Evolutionary conservation across 2,888 invertebrate genomes (phyloP), one percentile per base, ranked within the genome.

Genomic region (Eupithecia centaureata): DNA sequence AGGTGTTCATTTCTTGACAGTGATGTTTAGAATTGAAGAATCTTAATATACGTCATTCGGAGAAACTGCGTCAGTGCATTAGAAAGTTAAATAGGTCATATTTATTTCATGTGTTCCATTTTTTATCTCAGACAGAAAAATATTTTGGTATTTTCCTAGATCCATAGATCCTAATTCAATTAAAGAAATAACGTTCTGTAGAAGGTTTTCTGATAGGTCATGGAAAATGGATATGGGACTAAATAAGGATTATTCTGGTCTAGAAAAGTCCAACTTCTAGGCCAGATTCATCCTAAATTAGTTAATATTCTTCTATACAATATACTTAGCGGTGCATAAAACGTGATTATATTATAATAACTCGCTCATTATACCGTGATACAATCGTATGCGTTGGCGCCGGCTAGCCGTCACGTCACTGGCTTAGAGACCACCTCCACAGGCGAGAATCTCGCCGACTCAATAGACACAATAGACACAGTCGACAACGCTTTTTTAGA

Each of bases 31-130:
- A 68, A 66, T 63, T 38, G 30, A 47, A 47, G 12, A 56, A 28
- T 28, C 28, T 30, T 4, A 30, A 56, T 56, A 8, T 38, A 62
- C 66, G 32, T 35, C 47, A 47, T 18, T 47, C 12, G 3, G 22
- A 22, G 18, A 42, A 42, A 57, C 57, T 69, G 64, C 73, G 71
- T 73, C 71, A 73, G 38, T 67, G 38, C 35, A 73, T 68, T 63
- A 63, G 59, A 73, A 65, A 66, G 63, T 60, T 51, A 61, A 66
- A 64, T 51, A 63, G 33, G 57, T 51, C 28, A 71, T 61, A 65
- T 73, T 57, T 57, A 57, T 57, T n/a, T 57, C 27, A 52, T 13
- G 30, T 30, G 30, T 27, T 52, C 27, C 0, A 15, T 27, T 13
- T 27, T 15, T 15, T 2, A 52, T 52, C 13, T 13, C 51, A 25